Conservation (phyloP, 2,797 vertebrate genomes). For the Aphelocoma californica region DNA sequence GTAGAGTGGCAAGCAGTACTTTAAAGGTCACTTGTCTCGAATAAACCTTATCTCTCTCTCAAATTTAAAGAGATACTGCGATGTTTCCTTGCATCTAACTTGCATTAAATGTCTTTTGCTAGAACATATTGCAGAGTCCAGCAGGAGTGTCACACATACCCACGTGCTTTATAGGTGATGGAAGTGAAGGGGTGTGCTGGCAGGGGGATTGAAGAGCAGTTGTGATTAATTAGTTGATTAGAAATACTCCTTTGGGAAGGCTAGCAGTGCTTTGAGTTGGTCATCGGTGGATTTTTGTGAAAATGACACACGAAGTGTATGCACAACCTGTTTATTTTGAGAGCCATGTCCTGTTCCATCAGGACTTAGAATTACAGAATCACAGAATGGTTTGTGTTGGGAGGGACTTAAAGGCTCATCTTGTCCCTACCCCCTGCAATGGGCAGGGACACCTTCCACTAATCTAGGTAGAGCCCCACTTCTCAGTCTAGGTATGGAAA, state of each 20-base stretch:
- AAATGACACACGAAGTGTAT: not conserved
- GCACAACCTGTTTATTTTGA: not conserved
- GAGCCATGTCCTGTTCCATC: not conserved
- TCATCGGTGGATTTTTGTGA: not conserved
- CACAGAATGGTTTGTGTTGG: not conserved
- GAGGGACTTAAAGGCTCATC: not conserved
- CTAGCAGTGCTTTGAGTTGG: not conserved
- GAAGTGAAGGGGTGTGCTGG: not conserved
- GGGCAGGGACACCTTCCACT: not conserved
- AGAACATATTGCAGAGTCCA: not conserved
- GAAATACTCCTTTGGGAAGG: not conserved
- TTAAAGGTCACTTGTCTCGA: constrained; percentile 63
- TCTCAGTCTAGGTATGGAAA: not conserved
- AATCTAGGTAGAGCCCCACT: not conserved
- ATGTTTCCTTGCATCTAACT: not conserved
- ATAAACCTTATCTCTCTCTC: constrained; percentile 48
- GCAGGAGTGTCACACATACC: fast-evolving
- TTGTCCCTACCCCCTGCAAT: not conserved
- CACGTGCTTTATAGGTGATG: not conserved
- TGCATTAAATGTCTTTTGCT: not conserved
- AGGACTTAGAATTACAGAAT: not conserved
- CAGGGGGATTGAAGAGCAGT: not conserved
- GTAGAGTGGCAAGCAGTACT: constrained; percentile 25
- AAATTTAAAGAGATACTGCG: not conserved
- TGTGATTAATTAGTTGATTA: not conserved